Base-by-base conservation (phyloP, 1,140 invertebrate genomes). In the Drosophila baimaii region DNA sequence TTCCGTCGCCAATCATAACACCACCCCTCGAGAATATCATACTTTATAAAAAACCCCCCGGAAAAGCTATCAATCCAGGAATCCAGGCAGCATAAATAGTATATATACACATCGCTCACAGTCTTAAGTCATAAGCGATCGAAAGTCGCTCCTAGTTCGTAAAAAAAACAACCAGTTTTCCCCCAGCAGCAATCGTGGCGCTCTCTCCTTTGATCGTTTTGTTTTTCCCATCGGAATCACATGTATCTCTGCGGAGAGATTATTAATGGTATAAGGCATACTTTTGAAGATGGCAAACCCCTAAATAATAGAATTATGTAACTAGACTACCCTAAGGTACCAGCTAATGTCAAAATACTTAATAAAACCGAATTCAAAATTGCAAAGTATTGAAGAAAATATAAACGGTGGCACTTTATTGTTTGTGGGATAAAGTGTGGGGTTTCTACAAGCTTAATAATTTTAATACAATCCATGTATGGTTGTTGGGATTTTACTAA, bases 301-400 rank as follows among this genome's bases (percentile, higher is more conserved):
- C 70, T 75, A 68, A 76, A 71, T 69, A 56, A 62, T 76, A 88
- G 62, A 68, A 27, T 19, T 72, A 77, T 65, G 63, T 79, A 82
- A 56, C 51, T 79, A 86, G 51, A 62, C 76, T 65, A 52, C 19
- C 41, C 49, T 88, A 85, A 88, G 79, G 25, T 88, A 86, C 47
- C 75, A 79, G 62, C 58, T 82, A 86, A 76, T 76, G 70, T 85
- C 75, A 70, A 77, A 70, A 73, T 83, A 88, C 58, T 68, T 73
- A 88, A 88, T 89, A 88, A 88, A 88, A 62, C 70, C 54, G 73
- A 80, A 84, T 89, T 84, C 47, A 80, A 89, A 89, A 89, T 88
- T 70, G 83, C 68, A 89, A 35, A 77, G 58, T 65, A 73, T 56
- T 79, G 58, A 72, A 78, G 17, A 25, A 25, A 31, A 51, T 9